Base-by-base conservation (phyloP, 2,888 invertebrate genomes). In the Chloromyia formosa region DNA sequence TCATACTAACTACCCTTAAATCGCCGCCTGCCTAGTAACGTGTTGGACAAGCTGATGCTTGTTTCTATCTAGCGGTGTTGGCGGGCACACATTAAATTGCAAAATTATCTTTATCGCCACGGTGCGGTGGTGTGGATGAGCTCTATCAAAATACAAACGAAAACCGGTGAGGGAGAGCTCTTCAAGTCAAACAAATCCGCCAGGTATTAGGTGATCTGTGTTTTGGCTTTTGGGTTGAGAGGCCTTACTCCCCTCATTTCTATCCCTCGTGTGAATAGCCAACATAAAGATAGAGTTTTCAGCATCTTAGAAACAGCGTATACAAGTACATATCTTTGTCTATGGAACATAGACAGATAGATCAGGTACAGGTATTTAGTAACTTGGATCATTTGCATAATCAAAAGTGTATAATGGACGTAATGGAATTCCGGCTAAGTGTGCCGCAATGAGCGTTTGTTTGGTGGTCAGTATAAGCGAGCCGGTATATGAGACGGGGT, bases 381-480 rank as follows among this genome's bases (percentile, higher is more conserved):
- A 40, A 71, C 58, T 58, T 71, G 71, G 56, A 56, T 71, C 20
- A 71, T 71, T 71, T 71, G 71, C 71, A 56, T 71, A 71, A 71
- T 71, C 71, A 20, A 71, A 56, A 71, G 18, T 58, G 40, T 40
- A 35, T 71, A 40, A 71, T 35, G 58, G 58, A 40, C 40, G 58
- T 71, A 58, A 71, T 71, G 71, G 71, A 71, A 71, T 71, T 71
- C 71, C 71, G 71, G 56, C 56, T 66, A 45, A 66, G 66, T 66
- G 22, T 66, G 66, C 35, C 49, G 23, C 49, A 45, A 22, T 66
- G 45, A 49, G 1, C 22, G 49, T 49, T 66, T 12, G 18, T 9
- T 1, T 12, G 20, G 61, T 7, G 23, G 35, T 12, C 42, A 22
- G 49, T 45, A 35, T 35, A 45, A 22, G 9, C 22, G 49, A 35